Evolutionary conservation across 1,140 invertebrate genomes (phyloP).

Genomic region (Drosophila tsacasi): DNA sequence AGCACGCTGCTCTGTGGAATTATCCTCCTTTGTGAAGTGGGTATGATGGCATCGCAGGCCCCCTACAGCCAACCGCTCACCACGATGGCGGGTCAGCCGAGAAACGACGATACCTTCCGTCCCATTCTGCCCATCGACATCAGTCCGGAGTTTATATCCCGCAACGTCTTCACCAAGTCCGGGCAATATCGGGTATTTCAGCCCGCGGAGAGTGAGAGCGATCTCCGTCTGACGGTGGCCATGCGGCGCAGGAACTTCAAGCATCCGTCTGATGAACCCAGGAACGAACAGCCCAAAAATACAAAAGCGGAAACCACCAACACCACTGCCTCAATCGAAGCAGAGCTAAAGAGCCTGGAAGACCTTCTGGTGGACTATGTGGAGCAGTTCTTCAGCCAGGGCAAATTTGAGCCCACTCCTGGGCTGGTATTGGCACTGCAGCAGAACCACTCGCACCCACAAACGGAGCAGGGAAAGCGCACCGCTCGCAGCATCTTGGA

Average conservation of each 20-base stretch:
- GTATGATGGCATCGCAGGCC: constrained; percentile 6
- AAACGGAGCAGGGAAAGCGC: constrained; percentile 4
- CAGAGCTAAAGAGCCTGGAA: constrained; percentile 64
- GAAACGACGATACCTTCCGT: constrained; percentile 69
- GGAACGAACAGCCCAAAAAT: constrained; percentile 10
- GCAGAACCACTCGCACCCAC: constrained; percentile 51
- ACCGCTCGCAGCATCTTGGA: constrained; percentile 50
- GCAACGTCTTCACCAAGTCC: constrained; percentile 80
- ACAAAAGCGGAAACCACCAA: constrained; percentile 2
- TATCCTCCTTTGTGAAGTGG: constrained; percentile 50
- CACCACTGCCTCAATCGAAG: constrained; percentile 31
- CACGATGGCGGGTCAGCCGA: constrained; percentile 62
- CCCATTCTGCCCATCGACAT: constrained; percentile 77
- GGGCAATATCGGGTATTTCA: constrained; percentile 80
- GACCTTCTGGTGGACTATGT: constrained; percentile 76
- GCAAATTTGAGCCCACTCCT: constrained; percentile 74
- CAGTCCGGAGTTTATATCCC: constrained; percentile 77
- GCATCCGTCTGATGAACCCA: constrained; percentile 22
- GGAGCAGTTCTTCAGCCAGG: constrained; percentile 73
- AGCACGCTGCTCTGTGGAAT: constrained; percentile 34
- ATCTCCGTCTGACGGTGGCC: constrained; percentile 64
- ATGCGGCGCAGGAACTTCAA: constrained; percentile 63
- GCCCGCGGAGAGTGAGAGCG: constrained; percentile 72
- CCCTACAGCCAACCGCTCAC: constrained; percentile 70
- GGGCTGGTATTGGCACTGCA: constrained; percentile 73